Conservation (phyloP, 1,140 invertebrate genomes). For the Lepidurus apus region DNA sequence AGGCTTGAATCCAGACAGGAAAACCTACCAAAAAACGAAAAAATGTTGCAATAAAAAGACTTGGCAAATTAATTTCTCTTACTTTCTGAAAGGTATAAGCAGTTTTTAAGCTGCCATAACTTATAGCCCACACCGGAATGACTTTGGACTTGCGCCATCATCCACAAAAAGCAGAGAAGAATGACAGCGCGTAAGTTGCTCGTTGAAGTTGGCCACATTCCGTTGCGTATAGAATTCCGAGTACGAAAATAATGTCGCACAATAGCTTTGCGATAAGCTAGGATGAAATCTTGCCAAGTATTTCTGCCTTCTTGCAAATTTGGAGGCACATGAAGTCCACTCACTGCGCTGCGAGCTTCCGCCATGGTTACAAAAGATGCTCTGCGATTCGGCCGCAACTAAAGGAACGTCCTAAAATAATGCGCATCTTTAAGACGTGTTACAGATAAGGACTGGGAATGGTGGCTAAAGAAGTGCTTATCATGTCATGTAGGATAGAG, state of each 20-base stretch:
- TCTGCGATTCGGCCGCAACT: background rate
- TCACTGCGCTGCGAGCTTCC: conserved; percentile 47
- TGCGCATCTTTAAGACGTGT: background rate
- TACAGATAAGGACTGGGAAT: background rate
- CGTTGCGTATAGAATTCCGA: conserved; percentile 49
- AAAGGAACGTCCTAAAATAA: background rate
- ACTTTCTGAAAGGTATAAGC: background rate
- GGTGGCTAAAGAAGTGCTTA: no score
- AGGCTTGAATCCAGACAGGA: conserved; percentile 42
- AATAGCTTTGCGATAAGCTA: conserved; percentile 40
- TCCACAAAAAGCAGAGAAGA: conserved; percentile 40
- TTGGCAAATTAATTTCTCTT: background rate
- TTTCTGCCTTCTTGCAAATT: conserved; percentile 44
- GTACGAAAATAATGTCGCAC: conserved; percentile 41
- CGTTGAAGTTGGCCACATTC: conserved; percentile 49
- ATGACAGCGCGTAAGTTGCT: conserved; percentile 46
- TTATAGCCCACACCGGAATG: background rate
- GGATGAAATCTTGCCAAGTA: conserved; percentile 43
- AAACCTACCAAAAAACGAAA: conserved; percentile 40
- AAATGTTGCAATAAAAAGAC: conserved; percentile 25
- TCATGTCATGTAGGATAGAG: no score
- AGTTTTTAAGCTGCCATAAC: conserved; percentile 1
- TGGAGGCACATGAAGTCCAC: conserved; percentile 44
- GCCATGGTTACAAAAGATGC: conserved; percentile 42
- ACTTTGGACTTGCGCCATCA: conserved; percentile 40